Evolutionary conservation across 2,888 invertebrate genomes (phyloP).

Genomic region (Trichopoda pennipes): DNA sequence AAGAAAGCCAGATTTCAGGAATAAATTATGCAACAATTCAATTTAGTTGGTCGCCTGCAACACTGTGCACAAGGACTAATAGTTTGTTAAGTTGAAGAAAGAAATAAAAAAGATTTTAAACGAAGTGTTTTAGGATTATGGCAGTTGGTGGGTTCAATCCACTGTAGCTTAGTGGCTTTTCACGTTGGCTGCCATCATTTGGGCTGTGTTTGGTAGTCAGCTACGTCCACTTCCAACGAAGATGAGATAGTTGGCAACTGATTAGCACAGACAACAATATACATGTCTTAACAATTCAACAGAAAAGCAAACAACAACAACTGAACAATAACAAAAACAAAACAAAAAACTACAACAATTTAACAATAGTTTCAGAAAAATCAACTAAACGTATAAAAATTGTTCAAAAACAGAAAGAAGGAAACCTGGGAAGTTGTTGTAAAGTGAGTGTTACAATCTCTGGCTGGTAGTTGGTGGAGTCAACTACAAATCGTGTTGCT

Average conservation of each 20-base stretch:
- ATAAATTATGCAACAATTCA: not conserved
- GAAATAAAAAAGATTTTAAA: too few relatives aligned
- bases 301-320: slow-evolving; percentile 46
- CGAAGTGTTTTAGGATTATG: slow-evolving; percentile 57
- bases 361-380: slow-evolving; percentile 23
- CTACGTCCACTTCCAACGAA: slow-evolving; percentile 74
- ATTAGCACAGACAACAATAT: slow-evolving; percentile 76
- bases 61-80: slow-evolving; percentile 32
- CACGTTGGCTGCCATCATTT: slow-evolving; percentile 32
- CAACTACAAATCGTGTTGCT: slow-evolving; percentile 77
- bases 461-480: slow-evolving; percentile 68
- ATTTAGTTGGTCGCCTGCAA: slow-evolving; percentile 37
- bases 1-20: too few relatives aligned
- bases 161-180: slow-evolving; percentile 13
- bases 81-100: slow-evolving; percentile 22
- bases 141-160: slow-evolving; percentile 64
- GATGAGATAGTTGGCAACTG: slow-evolving; percentile 80
- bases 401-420: slow-evolving; percentile 16
- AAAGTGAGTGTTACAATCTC: slow-evolving; percentile 65
- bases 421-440: slow-evolving; percentile 62
- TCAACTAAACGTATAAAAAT: slow-evolving; percentile 4
- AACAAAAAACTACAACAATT: slow-evolving; percentile 12
- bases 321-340: slow-evolving; percentile 14
- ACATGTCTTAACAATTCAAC: slow-evolving; percentile 66
- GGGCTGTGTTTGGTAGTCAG: slow-evolving; percentile 52